Conservation (phyloP, 1,140 invertebrate species). For the Oreohelix idahoensis region DNA sequence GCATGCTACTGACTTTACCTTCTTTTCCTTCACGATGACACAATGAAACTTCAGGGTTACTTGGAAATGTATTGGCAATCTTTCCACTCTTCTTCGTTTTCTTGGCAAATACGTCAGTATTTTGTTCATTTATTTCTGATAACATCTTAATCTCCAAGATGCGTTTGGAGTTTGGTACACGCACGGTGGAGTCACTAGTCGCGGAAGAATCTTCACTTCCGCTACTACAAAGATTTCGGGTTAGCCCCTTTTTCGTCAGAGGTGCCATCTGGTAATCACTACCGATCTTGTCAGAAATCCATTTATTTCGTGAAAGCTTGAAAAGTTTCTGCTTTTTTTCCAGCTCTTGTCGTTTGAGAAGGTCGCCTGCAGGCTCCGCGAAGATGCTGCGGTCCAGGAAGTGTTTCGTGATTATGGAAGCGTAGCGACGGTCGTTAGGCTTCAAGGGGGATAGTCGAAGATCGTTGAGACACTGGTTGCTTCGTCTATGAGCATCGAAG, state of each 20-base stretch:
- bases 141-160: not conserved
- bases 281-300: not conserved
- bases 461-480: not conserved
- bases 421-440: not conserved
- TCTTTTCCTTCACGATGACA: not conserved
- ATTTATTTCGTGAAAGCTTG: not conserved
- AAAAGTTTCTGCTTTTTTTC: not conserved
- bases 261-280: not conserved
- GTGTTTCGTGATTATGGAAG: not conserved
- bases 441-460: not conserved
- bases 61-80: not conserved
- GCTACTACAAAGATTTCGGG: not conserved
- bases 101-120: not conserved
- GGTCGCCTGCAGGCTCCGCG: not conserved
- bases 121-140: not conserved
- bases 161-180: not conserved
- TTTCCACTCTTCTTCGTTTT: not conserved
- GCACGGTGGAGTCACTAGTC: not conserved
- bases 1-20: not conserved
- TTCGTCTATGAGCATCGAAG: not conserved
- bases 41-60: not conserved
- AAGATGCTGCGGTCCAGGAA: not conserved
- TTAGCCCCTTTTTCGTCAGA: not conserved
- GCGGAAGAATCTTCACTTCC: constrained; percentile 2
- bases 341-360: not conserved